Evolutionary conservation across 2,888 invertebrate genomes (phyloP).

Genomic region (Hecatera dysodea): DNA sequence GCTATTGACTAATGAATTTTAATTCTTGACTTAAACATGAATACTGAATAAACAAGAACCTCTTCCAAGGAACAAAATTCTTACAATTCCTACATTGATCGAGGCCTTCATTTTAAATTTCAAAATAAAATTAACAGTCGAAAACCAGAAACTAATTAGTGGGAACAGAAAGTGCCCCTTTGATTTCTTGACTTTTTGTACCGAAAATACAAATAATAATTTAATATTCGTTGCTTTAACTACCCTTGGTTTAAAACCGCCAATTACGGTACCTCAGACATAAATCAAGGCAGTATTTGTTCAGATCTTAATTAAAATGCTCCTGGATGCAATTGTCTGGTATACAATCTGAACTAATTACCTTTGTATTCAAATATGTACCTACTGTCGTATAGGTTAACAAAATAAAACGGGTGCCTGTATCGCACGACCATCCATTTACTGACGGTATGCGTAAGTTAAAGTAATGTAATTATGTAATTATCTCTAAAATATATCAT

Average conservation of each 20-base stretch:
- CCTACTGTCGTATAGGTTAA: constrained; percentile 30
- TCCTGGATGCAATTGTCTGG: constrained; percentile 66
- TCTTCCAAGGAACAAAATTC: constrained; percentile 71
- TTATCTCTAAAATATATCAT: constrained; percentile 22
- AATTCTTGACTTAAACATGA: constrained; percentile 70
- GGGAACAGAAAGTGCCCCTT: constrained; percentile 52
- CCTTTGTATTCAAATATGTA: constrained; percentile 52
- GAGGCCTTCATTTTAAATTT: constrained; percentile 68
- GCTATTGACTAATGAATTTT: constrained; percentile 76
- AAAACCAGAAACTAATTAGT: constrained; percentile 71
- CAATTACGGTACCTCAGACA: constrained; percentile 69
- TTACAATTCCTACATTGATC: constrained; percentile 68
- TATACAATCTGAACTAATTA: constrained; percentile 66
- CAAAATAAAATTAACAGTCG: constrained; percentile 64
- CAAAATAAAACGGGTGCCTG: constrained; percentile 21
- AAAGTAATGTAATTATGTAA: constrained; percentile 32
- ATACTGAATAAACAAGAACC: constrained; percentile 70
- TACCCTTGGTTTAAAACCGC: constrained; percentile 64
- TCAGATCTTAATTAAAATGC: constrained; percentile 73
- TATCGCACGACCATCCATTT: constrained; percentile 18
- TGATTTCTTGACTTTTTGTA: constrained; percentile 56
- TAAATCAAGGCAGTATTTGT: constrained; percentile 72
- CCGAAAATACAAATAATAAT: constrained; percentile 66
- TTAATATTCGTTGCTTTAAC: constrained; percentile 68
- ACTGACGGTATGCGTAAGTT: constrained; percentile 8